A percentile compares a stretch with the other conserved stretches of the same genome.
Conservation (phyloP, 2,888 invertebrate genomes). For the Microplitis manilae region DNA sequence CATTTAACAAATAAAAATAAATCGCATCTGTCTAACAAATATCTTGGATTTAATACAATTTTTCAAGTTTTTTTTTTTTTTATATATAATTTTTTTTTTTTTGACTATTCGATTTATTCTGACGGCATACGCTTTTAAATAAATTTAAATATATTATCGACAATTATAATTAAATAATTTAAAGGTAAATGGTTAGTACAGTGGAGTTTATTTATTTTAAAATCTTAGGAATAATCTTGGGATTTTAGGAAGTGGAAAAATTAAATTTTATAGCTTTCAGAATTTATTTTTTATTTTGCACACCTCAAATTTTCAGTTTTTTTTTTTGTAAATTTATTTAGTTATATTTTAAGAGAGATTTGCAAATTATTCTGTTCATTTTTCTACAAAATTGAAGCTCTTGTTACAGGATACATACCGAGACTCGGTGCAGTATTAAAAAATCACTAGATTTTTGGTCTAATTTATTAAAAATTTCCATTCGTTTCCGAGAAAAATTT, state of each 20-base stretch:
- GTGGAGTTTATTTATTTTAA: neutral
- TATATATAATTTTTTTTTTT: constrained; percentile 3
- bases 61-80: constrained; percentile 16
- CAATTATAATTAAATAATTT: neutral
- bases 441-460: too few species aligned
- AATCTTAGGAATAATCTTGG: neutral
- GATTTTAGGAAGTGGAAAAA: neutral
- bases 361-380: too few species aligned
- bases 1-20: constrained; percentile 32
- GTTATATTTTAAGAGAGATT: too few species aligned
- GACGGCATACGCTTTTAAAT: constrained; percentile 22
- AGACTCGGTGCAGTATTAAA: too few species aligned
- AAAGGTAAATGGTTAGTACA: neutral
- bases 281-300: constrained; percentile 32
- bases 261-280: neutral
- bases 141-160: neutral
- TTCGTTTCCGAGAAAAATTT: too few species aligned
- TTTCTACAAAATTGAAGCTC: too few species aligned
- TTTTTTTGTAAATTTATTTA: too few species aligned
- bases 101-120: constrained; percentile 6
- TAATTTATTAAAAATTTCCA: too few species aligned
- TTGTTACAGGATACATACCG: too few species aligned
- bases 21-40: constrained; percentile 31
- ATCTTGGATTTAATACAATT: constrained; percentile 37
- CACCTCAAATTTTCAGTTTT: constrained; percentile 39